A percentile compares a stretch with the other conserved stretches of the same genome.
Evolutionary conservation across 2,797 vertebrate species (phyloP).

Genomic region (Enteromius fasciolatus): DNA sequence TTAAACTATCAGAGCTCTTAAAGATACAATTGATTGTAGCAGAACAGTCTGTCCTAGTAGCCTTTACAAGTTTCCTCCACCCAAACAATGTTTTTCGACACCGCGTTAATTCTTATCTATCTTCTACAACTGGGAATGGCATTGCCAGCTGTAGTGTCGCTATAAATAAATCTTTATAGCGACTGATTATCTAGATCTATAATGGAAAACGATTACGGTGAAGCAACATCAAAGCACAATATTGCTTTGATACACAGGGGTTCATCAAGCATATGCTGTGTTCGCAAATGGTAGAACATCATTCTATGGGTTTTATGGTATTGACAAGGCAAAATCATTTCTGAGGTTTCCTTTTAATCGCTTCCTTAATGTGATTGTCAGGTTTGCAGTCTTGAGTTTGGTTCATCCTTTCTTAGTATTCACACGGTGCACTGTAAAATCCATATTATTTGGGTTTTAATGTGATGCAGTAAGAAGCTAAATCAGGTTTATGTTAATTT

Average conservation of each 20-base stretch:
- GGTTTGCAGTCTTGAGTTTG: slow-evolving; percentile 3
- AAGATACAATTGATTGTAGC: slow-evolving; percentile 17
- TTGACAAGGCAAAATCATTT: slow-evolving; percentile 29
- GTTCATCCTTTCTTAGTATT: neutral
- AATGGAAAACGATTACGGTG: neutral
- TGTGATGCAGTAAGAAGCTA: neutral
- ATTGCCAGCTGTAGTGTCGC: neutral
- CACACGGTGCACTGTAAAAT: neutral
- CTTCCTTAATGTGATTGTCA: slow-evolving; percentile 32
- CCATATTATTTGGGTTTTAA: slow-evolving; percentile 12
- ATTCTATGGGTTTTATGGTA: slow-evolving; percentile 9
- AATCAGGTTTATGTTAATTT: neutral
- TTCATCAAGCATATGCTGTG: neutral
- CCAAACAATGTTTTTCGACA: slow-evolving; percentile 15
- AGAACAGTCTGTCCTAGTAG: neutral
- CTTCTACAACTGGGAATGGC: neutral
- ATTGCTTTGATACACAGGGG: slow-evolving; percentile 1
- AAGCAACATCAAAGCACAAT: slow-evolving; percentile 12
- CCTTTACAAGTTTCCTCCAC: slow-evolving; percentile 1
- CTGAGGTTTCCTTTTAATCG: slow-evolving; percentile 25
- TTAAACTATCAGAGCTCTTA: slow-evolving; percentile 20
- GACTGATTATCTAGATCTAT: neutral
- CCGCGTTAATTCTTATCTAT: neutral
- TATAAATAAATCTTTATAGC: slow-evolving; percentile 33
- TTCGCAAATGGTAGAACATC: neutral